Evolutionary conservation across 2,113 vertebrate species (phyloP).

Genomic region (Channa argus): DNA sequence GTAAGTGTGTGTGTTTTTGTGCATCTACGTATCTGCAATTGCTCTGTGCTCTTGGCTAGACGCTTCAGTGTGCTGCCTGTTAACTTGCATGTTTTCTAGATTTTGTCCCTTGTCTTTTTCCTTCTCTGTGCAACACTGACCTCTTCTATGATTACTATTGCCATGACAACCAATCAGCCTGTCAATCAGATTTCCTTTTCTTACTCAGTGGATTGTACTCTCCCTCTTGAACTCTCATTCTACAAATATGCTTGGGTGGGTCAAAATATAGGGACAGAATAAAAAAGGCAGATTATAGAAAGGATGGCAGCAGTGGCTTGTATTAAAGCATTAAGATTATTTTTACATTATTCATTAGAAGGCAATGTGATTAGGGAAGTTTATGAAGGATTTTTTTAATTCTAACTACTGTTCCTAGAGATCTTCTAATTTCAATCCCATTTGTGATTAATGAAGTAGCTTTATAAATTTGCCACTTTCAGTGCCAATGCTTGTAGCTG

Average conservation of each 20-base stretch:
- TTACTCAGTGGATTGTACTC: conserved; percentile 84
- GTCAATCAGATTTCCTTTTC: conserved; percentile 63
- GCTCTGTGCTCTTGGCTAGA: conserved; percentile 13
- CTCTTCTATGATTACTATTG: conserved; percentile 58
- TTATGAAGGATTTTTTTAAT: background rate
- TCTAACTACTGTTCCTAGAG: background rate
- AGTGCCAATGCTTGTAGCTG: conserved; percentile 59
- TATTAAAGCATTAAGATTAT: background rate
- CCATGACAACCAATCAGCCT: conserved; percentile 87
- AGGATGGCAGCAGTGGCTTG: background rate
- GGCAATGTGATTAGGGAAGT: background rate
- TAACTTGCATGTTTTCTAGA: conserved; percentile 53
- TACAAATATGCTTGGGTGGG: conserved; percentile 41
- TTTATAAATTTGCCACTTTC: background rate
- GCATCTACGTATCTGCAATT: conserved; percentile 12
- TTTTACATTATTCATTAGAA: background rate
- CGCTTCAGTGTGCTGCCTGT: conserved; percentile 38
- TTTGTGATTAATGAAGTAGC: background rate
- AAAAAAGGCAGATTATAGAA: background rate
- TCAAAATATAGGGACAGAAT: conserved; percentile 1
- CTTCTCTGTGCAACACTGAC: conserved; percentile 67
- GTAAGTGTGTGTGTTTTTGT: background rate
- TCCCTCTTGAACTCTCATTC: conserved; percentile 59
- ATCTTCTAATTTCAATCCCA: background rate
- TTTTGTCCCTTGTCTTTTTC: conserved; percentile 30